A percentile compares a stretch with the other conserved stretches of the same genome.
Evolutionary conservation across 2,797 vertebrate genomes (phyloP).

Genomic region (Morus bassanus): DNA sequence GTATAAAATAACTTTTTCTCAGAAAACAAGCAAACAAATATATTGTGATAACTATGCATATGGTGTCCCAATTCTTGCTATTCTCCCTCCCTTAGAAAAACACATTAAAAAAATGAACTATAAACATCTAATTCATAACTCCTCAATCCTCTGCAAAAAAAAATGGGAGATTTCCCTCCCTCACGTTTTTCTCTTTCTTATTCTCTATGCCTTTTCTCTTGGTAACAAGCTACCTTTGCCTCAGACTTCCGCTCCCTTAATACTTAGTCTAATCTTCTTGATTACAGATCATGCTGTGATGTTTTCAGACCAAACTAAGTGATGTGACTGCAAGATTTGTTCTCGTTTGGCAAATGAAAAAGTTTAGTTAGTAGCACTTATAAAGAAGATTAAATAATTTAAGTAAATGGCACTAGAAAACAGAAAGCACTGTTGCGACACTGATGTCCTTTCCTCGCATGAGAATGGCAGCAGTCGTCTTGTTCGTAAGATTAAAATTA

Average conservation of each 20-base stretch:
- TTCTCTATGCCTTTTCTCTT: not conserved
- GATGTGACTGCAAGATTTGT: not conserved
- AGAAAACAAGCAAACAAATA: not conserved
- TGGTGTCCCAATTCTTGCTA: not conserved
- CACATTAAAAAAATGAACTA: not conserved
- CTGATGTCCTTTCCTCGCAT: not conserved
- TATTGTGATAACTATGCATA: not conserved
- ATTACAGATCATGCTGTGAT: not conserved
- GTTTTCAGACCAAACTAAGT: not conserved
- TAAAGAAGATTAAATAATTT: not conserved
- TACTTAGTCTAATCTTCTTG: not conserved
- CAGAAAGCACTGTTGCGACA: rapidly evolving
- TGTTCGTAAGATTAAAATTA: not conserved
- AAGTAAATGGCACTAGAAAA: not conserved
- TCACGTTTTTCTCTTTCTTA: not conserved
- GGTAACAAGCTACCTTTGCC: not conserved
- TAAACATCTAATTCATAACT: rapidly evolving
- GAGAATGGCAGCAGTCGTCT: not conserved
- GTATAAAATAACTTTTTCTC: not conserved
- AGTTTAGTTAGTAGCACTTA: not conserved
- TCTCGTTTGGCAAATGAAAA: not conserved
- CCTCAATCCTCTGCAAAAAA: not conserved
- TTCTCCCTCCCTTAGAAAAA: not conserved
- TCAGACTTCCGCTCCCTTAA: not conserved
- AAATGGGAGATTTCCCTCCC: not conserved